A percentile compares a stretch with the other conserved stretches of the same genome.
phyloP scores from a whole-genome alignment of 2,797 vertebrate species.

The Gymnoscopelus microlampas region DNA sequence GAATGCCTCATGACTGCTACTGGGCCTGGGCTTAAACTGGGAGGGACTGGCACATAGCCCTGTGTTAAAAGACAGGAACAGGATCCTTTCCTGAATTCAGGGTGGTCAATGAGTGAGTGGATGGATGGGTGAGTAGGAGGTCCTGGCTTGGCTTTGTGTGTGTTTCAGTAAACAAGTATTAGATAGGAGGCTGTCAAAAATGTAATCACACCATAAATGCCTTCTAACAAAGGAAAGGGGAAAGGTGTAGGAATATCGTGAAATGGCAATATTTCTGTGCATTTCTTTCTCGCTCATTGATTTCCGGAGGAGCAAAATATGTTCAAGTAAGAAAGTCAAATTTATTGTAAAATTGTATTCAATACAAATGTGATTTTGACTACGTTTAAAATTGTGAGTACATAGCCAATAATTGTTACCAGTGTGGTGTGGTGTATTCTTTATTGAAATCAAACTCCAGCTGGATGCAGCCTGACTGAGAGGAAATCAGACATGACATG shows the following conservation, averaged over 20 bases:
- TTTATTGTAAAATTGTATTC: neutral
- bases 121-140: neutral
- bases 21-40: neutral
- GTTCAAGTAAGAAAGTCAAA: neutral
- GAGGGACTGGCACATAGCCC: neutral
- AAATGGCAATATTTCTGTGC: neutral
- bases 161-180: slow-evolving; percentile 6
- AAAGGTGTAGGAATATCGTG: slow-evolving; percentile 29
- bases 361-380: neutral
- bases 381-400: neutral
- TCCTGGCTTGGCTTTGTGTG: neutral
- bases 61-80: neutral
- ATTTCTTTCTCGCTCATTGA: slow-evolving; percentile 28
- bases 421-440: neutral
- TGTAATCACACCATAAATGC: slow-evolving; percentile 11
- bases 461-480: neutral
- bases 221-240: slow-evolving; percentile 6
- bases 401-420: slow-evolving; percentile 1
- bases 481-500: neutral
- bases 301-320: neutral
- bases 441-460: neutral
- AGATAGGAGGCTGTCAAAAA: slow-evolving; percentile 10
- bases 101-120: neutral
- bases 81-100: neutral
- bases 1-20: neutral